Conservation (phyloP, 2,888 invertebrate species). For the Hirudinaria manillensis region DNA sequence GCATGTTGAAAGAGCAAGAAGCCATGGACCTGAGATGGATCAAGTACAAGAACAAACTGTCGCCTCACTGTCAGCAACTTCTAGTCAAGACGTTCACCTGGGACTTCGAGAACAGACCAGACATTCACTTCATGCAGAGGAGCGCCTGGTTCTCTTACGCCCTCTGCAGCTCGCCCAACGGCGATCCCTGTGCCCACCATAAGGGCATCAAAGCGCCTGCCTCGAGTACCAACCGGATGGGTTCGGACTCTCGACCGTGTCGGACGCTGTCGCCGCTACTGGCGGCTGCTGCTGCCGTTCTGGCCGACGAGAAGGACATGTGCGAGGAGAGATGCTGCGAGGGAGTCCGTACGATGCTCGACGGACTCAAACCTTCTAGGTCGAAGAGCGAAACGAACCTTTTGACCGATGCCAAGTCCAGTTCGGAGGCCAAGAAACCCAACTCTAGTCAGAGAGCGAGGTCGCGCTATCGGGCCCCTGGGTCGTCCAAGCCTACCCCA, state of each 20-base stretch:
- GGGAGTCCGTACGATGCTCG: slow-evolving; percentile 9
- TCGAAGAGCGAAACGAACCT: slow-evolving; percentile 5
- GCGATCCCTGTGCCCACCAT: background rate
- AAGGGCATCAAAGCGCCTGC: background rate
- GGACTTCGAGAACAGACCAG: slow-evolving; percentile 45
- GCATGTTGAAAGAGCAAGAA: slow-evolving; percentile 49
- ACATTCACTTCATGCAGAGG: slow-evolving; percentile 38
- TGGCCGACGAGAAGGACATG: slow-evolving; percentile 9
- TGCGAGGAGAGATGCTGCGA: slow-evolving; percentile 1
- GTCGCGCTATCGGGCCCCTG: background rate
- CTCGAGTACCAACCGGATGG: background rate
- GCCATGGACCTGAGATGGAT: slow-evolving; percentile 48
- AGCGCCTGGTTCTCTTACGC: slow-evolving; percentile 28
- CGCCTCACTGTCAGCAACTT: slow-evolving; percentile 43
- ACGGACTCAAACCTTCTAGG: slow-evolving; percentile 1
- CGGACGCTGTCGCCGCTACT: slow-evolving; percentile 9
- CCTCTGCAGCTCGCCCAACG: background rate
- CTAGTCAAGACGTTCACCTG: slow-evolving; percentile 46
- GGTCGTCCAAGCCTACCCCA: slow-evolving; percentile 7
- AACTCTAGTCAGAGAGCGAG: background rate
- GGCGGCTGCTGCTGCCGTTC: slow-evolving; percentile 18
- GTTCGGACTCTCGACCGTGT: slow-evolving; percentile 6
- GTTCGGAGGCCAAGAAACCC: background rate
- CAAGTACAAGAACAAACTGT: slow-evolving; percentile 40
- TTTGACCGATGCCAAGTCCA: background rate